Percentiles rank a stretch among this genome's conserved stretches.
phyloP scores from a whole-genome alignment of 2,888 invertebrate species.

The Griposia aprilina region DNA sequence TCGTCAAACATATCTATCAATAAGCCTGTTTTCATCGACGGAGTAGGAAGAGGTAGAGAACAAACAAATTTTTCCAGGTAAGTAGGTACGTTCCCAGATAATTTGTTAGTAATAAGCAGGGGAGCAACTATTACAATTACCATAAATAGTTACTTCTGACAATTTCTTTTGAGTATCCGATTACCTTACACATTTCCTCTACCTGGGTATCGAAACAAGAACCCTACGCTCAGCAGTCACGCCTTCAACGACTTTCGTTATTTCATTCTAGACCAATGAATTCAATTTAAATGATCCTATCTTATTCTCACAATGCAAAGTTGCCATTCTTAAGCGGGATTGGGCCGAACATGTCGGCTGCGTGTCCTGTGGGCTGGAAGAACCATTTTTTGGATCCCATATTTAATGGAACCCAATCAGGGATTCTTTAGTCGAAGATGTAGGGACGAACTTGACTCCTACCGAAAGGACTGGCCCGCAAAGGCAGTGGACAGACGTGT shows the following conservation, averaged over 20 bases:
- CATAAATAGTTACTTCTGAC: background rate
- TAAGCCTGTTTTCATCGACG: background rate
- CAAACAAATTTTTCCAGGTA: background rate
- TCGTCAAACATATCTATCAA: background rate
- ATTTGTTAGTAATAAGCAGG: background rate
- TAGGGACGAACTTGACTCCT: too few relatives aligned
- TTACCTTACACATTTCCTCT: background rate
- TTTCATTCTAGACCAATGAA: too few relatives aligned
- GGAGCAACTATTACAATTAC: too few relatives aligned
- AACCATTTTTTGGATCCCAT: background rate
- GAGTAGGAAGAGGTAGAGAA: background rate
- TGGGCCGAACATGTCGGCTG: background rate
- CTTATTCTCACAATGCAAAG: too few relatives aligned
- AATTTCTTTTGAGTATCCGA: background rate
- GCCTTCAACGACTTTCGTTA: too few relatives aligned
- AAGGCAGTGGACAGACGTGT: too few relatives aligned
- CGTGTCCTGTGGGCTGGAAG: background rate
- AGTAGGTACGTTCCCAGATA: background rate
- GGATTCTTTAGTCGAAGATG: too few relatives aligned
- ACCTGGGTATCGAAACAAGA: background rate
- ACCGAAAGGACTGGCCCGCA: too few relatives aligned
- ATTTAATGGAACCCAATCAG: too few relatives aligned
- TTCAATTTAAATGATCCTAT: too few relatives aligned
- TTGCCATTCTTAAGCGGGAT: too few relatives aligned
- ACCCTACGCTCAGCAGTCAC: too few relatives aligned